Base-by-base conservation (phyloP, 2,113 vertebrate species). In the Heterochromis multidens region DNA sequence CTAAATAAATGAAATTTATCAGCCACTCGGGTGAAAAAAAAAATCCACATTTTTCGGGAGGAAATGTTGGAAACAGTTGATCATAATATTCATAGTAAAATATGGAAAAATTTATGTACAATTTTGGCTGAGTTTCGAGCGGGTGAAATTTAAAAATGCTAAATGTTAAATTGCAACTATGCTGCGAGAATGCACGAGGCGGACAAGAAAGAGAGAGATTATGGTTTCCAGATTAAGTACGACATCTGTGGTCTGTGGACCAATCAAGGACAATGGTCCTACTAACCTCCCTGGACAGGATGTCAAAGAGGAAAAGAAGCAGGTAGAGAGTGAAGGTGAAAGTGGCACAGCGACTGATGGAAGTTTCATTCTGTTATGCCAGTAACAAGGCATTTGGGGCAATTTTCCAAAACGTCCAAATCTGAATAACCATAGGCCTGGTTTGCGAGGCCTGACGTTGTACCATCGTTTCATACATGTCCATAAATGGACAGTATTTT, bases 211-310 rank as follows among this genome's bases (percentile, higher is more conserved):
- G 52, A 85, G 46, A 67, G 82, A 87, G 89, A 93, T 95, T 90
- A 91, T 58, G 74, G 58, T 82, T 88, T 88, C 80, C 91, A 92
- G 92, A 93, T 93, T 89, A 93, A 91, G 81, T 72, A 86, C 81
- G 81, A 90, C 87, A 92, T 90, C 70, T 89, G 88, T 91, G 86
- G 80, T 91, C 84, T 89, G 63, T 87, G 84, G 86, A 88, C 90
- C 88, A 77, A 86, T 74, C 84, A 79, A 89, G 88, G 90, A 91
- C 83, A 58, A 87, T 29, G 65, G 81, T 92, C n/a, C 60, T 62
- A 83, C 77, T 82, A 87, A 82, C 81, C 70, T 84, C 79, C 58
- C 80, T 76, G 77, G 85, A 89, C 59, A 58, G 54, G 78, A 87
- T 81, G 81, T 77, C 65, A 80, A 35, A 56, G 62, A 76, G 54